Evolutionary conservation across 2,888 invertebrate species (phyloP), one percentile per base, ranked within the genome.

Genomic region (Philonicus albiceps): DNA sequence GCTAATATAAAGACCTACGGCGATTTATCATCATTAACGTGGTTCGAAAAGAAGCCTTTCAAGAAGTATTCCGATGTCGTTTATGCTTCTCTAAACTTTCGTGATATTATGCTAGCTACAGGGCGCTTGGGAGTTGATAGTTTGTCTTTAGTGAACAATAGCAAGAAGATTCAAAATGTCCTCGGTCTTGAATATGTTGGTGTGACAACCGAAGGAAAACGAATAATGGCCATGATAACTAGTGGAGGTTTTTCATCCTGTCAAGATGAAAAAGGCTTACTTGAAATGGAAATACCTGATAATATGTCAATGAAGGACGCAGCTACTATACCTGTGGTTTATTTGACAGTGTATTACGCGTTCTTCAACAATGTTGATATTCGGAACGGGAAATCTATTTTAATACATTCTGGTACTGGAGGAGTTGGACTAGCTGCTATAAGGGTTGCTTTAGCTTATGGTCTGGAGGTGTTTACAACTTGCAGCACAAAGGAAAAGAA

Each of bases 61-160:
- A 95, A 96, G 0, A 93, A 93, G 0, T 89, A 93, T 7, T 88
- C 91, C 1, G 91, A 94, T 87, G 87, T 92, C 4, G 93, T 94
- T 0, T 97, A 96, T 90, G 93, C 97, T 0, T 94, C 98, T 0
- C 91, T 99, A 16, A 99, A 99, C 93, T 99, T 98, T 94, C 95
- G 97, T 90, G 99, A 99, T 91, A 93, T 99, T 0, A 98, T 99
- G 99, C 93, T 97, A 0, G 97, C 98, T 0, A 97, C 97, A 0
- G 98, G 98, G 1, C 97, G 97, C 90, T 94, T 99, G 6, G 95
- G 96, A 7, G 94, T 95, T 0, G 98, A 98, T 91, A 96, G 96
- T 0, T 93, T 93, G 40, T 93, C 93, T 0, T 93, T 95, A n/a
- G 90, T 94, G 31, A 27, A n/a, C n/a, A n/a, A 64, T 6, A 53